phyloP scores from a whole-genome alignment of 2,888 invertebrate genomes.

The Troides aeacus region DNA sequence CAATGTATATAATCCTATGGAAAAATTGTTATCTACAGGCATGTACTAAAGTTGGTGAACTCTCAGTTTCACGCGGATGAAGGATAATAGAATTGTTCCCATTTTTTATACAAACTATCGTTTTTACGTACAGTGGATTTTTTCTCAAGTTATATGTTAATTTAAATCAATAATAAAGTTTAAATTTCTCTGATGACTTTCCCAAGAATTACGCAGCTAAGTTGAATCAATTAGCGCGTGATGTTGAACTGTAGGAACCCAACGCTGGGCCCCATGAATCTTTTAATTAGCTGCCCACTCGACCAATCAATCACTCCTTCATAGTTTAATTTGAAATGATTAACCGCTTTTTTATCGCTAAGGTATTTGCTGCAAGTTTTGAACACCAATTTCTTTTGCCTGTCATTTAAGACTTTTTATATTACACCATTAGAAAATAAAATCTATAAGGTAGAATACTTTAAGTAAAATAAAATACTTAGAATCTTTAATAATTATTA shows the following conservation, averaged over 20 bases:
- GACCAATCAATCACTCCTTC: conserved; percentile 58
- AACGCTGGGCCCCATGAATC: conserved; percentile 50
- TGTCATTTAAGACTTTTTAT: background rate
- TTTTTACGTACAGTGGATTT: no score
- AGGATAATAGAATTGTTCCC: no score
- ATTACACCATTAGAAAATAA: no score
- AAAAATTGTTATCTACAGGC: no score
- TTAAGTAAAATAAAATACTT: no score
- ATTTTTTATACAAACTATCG: no score
- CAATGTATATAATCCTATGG: no score
- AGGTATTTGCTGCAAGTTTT: conserved; percentile 22
- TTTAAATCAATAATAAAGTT: conserved; percentile 40
- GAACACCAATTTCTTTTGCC: conserved; percentile 12
- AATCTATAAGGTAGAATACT: no score
- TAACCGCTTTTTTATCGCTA: conserved; percentile 33
- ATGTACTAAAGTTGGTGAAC: no score
- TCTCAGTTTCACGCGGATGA: no score
- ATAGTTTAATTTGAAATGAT: conserved; percentile 44
- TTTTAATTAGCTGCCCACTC: conserved; percentile 64
- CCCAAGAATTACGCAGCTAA: conserved; percentile 45
- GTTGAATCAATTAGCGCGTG: conserved; percentile 73
- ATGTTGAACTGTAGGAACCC: conserved; percentile 53
- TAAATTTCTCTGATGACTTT: conserved; percentile 53
- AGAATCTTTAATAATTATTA: background rate
- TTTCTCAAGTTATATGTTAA: no score